A percentile compares a stretch with the other conserved stretches of the same genome.
phyloP scores from a whole-genome alignment of 2,113 vertebrate species.

The Trematocara variabile region DNA sequence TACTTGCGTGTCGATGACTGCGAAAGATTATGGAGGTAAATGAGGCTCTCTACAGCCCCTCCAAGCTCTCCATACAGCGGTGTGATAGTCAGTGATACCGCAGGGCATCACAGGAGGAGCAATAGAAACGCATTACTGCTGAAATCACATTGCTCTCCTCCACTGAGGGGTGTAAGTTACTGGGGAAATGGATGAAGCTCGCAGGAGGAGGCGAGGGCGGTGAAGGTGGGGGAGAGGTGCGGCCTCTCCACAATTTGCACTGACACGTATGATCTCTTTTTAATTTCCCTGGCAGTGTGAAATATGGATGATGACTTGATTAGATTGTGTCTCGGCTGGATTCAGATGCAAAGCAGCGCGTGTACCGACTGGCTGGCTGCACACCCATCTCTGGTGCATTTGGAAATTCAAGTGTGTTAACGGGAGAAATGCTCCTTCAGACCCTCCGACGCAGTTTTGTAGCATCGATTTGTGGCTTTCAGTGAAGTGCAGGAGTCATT shows the following conservation, averaged over 20 bases:
- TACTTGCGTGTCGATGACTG: constrained; percentile 18
- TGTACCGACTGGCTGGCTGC: not conserved
- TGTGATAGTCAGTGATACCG: constrained; percentile 13
- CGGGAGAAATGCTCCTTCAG: not conserved
- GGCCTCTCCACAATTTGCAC: not conserved
- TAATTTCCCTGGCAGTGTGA: constrained; percentile 41
- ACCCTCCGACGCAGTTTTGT: not conserved
- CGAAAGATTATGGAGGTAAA: constrained; percentile 51
- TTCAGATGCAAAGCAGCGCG: not conserved
- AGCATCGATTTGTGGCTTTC: not conserved
- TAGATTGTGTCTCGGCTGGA: constrained; percentile 34
- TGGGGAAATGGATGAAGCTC: constrained; percentile 33
- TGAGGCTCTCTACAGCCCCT: constrained; percentile 53
- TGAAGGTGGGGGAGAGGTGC: not conserved
- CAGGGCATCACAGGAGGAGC: constrained; percentile 40
- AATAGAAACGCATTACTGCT: constrained; percentile 58
- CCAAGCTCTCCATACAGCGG: constrained; percentile 12
- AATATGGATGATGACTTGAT: constrained; percentile 48
- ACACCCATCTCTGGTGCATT: not conserved
- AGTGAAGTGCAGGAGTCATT: not conserved
- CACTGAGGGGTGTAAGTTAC: constrained; percentile 48
- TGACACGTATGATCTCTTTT: constrained; percentile 39
- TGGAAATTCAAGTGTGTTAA: not conserved
- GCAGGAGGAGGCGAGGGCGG: not conserved
- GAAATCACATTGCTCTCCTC: constrained; percentile 43